Evolutionary conservation across 2,113 vertebrate genomes (phyloP), one percentile per base, ranked within the genome.

Genomic region (Columba livia): DNA sequence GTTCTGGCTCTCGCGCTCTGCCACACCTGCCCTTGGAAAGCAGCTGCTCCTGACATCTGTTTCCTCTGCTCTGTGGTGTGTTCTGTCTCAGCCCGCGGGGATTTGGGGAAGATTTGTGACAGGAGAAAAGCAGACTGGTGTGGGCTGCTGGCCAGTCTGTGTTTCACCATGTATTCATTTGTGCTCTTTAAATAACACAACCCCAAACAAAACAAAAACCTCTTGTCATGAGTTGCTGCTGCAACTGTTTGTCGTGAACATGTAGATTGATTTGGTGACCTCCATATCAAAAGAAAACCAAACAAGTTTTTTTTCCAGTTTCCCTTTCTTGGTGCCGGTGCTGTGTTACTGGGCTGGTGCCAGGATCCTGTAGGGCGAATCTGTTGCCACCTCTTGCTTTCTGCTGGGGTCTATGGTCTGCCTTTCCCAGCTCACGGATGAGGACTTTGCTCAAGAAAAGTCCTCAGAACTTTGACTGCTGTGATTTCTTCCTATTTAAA

Each of bases 21-120:
- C 40, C 75, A 48, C 80, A 88, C 47, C 89, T 95, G 84, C 85
- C 28, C 0, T 19, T 48, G 38, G 15, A 67, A 88, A 85, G 69
- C 85, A 88, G 78, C 83, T 94, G 80, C 86, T 70, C 62, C 29
- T 71, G 77, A 87, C 89, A 87, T 91, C 28, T 94, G 70, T 69
- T 88, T 79, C 24, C 38, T 86, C 12, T 88, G 13, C 47, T 86
- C 36, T 25, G 3, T 61, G 51, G 29, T 72, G 18, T 94, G 21
- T 65, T 75, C 34, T 86, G 57, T 69, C 42, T 84, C 65, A 20
- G 3, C 47, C 47, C 74, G 42, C 34, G 51, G 91, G 79, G 88
- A 82, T 95, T 94, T 61, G 29, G 48, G 65, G 69, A 24, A 57
- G 66, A 31, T 7, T 38, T 60, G 50, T 90, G 92, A 24, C 65